Percentiles rank a stretch among this genome's conserved stretches.
These are phyloP conservation scores for Monoplex corrugatus DNA, from an alignment of 2,888 invertebrate genomes.

Conservation along the genomic window DNA sequence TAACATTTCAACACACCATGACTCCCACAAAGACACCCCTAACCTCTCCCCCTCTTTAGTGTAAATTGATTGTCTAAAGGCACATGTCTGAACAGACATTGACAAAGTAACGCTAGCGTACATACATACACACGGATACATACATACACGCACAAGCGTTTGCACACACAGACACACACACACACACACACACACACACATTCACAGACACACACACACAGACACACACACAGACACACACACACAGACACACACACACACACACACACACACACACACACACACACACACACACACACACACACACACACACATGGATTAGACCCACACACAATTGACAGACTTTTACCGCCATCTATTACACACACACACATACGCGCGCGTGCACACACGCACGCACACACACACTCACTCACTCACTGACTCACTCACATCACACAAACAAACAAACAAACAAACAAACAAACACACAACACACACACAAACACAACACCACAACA, in stretches of 20 bases:
- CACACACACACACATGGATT: not conserved
- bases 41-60: too few species aligned
- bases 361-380: not conserved
- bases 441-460: not conserved
- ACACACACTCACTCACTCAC: not conserved
- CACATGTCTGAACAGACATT: too few species aligned
- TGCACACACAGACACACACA: not conserved
- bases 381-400: not conserved
- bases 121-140: not conserved
- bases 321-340: too few species aligned
- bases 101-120: not conserved
- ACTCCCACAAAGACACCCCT: too few species aligned
- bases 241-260: not conserved
- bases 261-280: not conserved
- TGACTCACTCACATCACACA: not conserved
- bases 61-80: too few species aligned
- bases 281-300: not conserved
- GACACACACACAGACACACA: not conserved
- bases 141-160: not conserved
- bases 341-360: too few species aligned
- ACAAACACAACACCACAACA: not conserved
- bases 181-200: not conserved
- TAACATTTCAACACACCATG: too few species aligned
- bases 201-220: not conserved
- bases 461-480: slow-evolving; percentile 1